Percentiles rank a stretch among this genome's conserved stretches.
phyloP scores from a whole-genome alignment of 92 coral and sea anemone genomes.

The Umimayanthus chanpuru region DNA sequence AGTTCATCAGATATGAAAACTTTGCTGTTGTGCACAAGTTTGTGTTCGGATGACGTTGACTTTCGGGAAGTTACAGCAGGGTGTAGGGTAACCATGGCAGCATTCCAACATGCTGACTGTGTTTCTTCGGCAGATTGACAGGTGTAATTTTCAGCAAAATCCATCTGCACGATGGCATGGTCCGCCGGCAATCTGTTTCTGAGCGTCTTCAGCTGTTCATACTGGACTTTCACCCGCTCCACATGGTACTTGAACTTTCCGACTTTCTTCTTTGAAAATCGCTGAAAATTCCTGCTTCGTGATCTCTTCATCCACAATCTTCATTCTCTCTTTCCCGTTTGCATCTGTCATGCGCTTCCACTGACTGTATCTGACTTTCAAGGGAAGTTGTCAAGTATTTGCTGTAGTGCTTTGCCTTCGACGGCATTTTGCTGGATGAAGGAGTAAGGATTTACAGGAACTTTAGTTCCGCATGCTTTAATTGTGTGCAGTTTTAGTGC shows the following conservation, averaged over 20 bases:
- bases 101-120: constrained; percentile 38
- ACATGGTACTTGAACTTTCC: constrained; percentile 48
- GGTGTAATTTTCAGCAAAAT: constrained; percentile 29
- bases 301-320: constrained; percentile 18
- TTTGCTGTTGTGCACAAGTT: too few relatives aligned
- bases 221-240: constrained; percentile 46
- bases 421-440: constrained; percentile 37
- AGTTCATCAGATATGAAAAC: too few relatives aligned
- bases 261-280: constrained; percentile 23
- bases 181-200: constrained; percentile 48
- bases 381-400: background rate
- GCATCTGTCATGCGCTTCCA: constrained; percentile 55
- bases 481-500: constrained; percentile 48
- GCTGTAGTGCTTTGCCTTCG: background rate
- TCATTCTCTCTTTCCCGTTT: constrained; percentile 57
- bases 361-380: constrained; percentile 31
- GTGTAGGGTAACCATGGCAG: background rate
- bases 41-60: constrained; percentile 18
- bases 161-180: constrained; percentile 56
- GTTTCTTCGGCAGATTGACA: too few relatives aligned
- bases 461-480: constrained; percentile 26
- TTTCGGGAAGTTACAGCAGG: constrained; percentile 50
- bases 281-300: constrained; percentile 13
- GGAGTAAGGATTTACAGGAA: constrained; percentile 38
- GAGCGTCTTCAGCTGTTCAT: constrained; percentile 49